phyloP scores from a whole-genome alignment of 1,140 invertebrate genomes.

The Cepaea nemoralis region DNA sequence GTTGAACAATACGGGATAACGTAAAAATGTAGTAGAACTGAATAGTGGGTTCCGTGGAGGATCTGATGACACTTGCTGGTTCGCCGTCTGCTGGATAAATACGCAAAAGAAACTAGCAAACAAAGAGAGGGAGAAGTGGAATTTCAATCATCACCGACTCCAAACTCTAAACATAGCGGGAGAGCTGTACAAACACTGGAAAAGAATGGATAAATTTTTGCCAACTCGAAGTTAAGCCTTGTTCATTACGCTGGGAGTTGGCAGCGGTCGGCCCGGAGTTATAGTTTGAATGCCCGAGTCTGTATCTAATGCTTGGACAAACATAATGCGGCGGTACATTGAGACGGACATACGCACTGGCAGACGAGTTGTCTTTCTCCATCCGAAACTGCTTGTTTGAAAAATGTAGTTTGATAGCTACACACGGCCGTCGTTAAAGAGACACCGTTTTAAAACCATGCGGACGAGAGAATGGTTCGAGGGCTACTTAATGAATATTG shows the following conservation, averaged over 20 bases:
- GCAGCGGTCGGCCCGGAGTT: not conserved
- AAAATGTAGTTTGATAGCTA: not conserved
- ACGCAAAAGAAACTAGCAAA: not conserved
- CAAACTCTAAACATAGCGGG: constrained; percentile 15
- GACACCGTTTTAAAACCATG: too few relatives aligned
- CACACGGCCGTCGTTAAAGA: too few relatives aligned
- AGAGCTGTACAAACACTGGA: constrained; percentile 2
- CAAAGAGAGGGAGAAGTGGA: constrained; percentile 14
- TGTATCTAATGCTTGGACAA: not conserved
- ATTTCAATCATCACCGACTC: constrained; percentile 35
- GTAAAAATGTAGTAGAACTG: too few relatives aligned
- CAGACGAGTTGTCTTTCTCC: not conserved
- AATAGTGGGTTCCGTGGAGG: too few relatives aligned
- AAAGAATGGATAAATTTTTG: constrained; percentile 22
- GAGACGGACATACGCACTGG: not conserved
- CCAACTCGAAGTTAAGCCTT: constrained; percentile 1
- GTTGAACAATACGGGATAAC: too few relatives aligned
- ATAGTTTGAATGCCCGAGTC: not conserved
- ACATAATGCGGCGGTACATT: not conserved
- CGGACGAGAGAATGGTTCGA: too few relatives aligned
- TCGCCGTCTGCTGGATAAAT: not conserved
- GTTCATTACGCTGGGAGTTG: constrained; percentile 4
- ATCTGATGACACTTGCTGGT: not conserved
- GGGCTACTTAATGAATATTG: too few relatives aligned
- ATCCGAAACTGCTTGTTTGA: not conserved